Percentiles rank a stretch among this genome's conserved stretches.
Evolutionary conservation across 2,113 vertebrate genomes (phyloP).

Genomic region (Fregata magnificens): DNA sequence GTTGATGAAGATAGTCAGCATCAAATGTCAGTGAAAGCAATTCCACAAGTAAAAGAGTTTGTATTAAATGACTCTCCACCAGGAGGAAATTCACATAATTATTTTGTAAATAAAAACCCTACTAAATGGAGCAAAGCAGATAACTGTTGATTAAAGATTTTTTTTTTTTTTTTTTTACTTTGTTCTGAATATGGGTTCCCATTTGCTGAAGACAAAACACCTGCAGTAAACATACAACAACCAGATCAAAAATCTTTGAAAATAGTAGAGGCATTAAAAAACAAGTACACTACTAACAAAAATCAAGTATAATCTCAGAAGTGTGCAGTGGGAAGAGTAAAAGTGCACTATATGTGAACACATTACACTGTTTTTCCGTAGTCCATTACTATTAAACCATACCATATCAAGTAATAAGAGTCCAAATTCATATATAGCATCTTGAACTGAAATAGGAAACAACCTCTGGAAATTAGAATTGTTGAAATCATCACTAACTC

Average conservation of each 20-base stretch:
- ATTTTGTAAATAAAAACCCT: neutral
- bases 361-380: neutral
- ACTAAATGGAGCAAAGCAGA: neutral
- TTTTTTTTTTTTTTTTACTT: neutral
- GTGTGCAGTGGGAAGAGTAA: neutral
- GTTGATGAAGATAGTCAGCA: conserved; percentile 37
- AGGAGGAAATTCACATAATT: neutral
- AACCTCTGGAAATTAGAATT: neutral
- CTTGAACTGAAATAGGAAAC: neutral
- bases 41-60: neutral
- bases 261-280: neutral
- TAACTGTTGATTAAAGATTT: neutral
- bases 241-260: neutral
- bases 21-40: neutral
- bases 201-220: neutral
- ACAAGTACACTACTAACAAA: neutral
- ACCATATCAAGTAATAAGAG: neutral
- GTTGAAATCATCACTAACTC: neutral
- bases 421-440: rapidly evolving
- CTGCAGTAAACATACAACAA: neutral
- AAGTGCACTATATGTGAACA: neutral
- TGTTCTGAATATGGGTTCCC: neutral
- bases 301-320: neutral
- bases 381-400: neutral
- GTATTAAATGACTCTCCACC: neutral